Base-by-base conservation (phyloP, 2,888 invertebrate species). In the Tinea pellionella region DNA sequence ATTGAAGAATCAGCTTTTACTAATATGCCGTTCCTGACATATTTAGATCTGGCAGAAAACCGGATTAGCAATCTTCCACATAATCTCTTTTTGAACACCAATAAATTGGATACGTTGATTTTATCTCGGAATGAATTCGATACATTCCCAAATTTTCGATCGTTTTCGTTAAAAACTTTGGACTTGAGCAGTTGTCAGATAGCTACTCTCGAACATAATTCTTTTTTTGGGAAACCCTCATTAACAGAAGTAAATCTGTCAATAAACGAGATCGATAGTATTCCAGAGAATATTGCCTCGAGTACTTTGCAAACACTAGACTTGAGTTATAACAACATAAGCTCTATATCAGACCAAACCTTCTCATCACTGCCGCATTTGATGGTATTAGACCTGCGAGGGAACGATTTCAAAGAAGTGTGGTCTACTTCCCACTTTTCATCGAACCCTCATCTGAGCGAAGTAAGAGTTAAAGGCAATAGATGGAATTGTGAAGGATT, bases 401-500 rank as follows among this genome's bases (percentile, higher is more conserved):
- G 92, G 56, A 94, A 94, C 70, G 90, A 91, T 41, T 86, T 94
- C 62, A 92, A 89, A 11, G 90, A 90, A 61, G 89, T 90, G 19
- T 89, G 92, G 75, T 80, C 89, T 1, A 82, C 89, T 1, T 83
- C 87, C 62, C 88, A 89, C 69, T 93, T 94, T 69, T 78, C 87
- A 59, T 85, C 87, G 61, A 92, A 92, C 71, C 80, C 85, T 30
- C 89, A 87, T 71, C 78, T 92, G 65, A 81, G 86, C 66, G 84
- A 87, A 68, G 78, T 94, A 29, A 80, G 88, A 67, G 77, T 94
- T 65, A 90, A 90, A 42, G 92, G 93, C 65, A 94, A 94, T 80
- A 91, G 92, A 1, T 94, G 94, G 94, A 88, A 90, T 64, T 94
- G 94, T 69, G 91, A 92, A 61, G 94, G 93, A 64, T 80, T 87